Evolutionary conservation across 1,140 invertebrate species (phyloP).

Genomic region (Pseudoatta argentina): DNA sequence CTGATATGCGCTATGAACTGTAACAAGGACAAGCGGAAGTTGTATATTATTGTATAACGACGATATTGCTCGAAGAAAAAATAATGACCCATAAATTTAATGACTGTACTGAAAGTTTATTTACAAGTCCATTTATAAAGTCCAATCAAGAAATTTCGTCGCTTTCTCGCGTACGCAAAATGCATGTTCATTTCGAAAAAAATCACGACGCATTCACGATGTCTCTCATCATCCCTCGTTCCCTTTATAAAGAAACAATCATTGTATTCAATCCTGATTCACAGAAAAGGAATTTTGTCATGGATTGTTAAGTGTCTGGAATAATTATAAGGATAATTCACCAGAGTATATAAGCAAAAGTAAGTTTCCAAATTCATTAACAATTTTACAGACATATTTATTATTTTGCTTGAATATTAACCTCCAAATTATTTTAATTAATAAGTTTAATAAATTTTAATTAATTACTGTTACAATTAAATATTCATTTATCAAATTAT

Average conservation of each 20-base stretch:
- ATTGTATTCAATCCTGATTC: background rate
- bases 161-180: conserved; percentile 15
- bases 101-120: conserved; percentile 39
- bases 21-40: conserved; percentile 29
- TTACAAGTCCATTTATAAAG: conserved; percentile 38
- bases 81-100: conserved; percentile 58
- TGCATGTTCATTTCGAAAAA: background rate
- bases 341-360: background rate
- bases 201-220: background rate
- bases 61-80: conserved; percentile 27
- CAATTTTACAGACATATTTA: background rate
- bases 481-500: background rate
- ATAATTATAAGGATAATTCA: conserved; percentile 8
- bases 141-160: conserved; percentile 1
- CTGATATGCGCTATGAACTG: background rate
- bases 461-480: background rate
- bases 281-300: conserved; percentile 1
- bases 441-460: background rate
- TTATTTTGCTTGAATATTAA: background rate
- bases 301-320: background rate
- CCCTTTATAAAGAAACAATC: background rate
- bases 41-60: background rate
- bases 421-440: conserved; percentile 34
- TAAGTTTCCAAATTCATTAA: background rate
- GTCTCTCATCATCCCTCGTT: background rate